phyloP scores from a whole-genome alignment of 2,888 invertebrate genomes.

The Tetragnatha montana region DNA sequence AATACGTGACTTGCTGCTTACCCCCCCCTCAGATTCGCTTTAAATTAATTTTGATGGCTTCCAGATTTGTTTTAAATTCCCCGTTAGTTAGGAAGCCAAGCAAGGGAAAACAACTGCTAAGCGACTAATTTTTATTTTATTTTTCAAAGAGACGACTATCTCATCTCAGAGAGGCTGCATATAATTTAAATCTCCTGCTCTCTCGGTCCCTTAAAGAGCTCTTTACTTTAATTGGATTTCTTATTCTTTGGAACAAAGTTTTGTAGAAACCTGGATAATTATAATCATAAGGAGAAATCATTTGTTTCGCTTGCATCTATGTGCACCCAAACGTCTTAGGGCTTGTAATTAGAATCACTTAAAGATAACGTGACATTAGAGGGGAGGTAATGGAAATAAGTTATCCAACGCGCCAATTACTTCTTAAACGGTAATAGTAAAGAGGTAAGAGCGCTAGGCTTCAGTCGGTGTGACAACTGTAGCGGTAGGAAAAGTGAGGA shows the following conservation, averaged over 20 bases:
- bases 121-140: constrained; percentile 37
- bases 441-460: no score
- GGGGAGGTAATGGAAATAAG: constrained; percentile 19
- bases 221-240: constrained; percentile 53
- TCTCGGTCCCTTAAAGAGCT: constrained; percentile 40
- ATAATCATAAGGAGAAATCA: constrained; percentile 52
- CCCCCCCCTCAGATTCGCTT: neutral
- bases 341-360: constrained; percentile 54
- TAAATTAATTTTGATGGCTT: constrained; percentile 28
- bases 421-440: neutral
- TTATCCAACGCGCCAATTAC: constrained; percentile 32
- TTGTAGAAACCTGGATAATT: constrained; percentile 46
- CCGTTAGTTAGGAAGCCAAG: constrained; percentile 18
- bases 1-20: neutral
- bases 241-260: constrained; percentile 40
- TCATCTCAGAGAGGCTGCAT: constrained; percentile 12
- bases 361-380: constrained; percentile 43
- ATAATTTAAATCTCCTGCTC: constrained; percentile 44
- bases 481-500: constrained; percentile 1
- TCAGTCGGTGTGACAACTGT: neutral
- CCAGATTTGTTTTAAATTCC: constrained; percentile 39
- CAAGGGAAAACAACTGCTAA: constrained; percentile 9
- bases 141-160: constrained; percentile 3
- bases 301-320: constrained; percentile 36
- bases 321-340: constrained; percentile 30